Evolutionary conservation across 2,888 invertebrate species (phyloP), one percentile per base, ranked within the genome.

Genomic region (Hypolimnas misippus): DNA sequence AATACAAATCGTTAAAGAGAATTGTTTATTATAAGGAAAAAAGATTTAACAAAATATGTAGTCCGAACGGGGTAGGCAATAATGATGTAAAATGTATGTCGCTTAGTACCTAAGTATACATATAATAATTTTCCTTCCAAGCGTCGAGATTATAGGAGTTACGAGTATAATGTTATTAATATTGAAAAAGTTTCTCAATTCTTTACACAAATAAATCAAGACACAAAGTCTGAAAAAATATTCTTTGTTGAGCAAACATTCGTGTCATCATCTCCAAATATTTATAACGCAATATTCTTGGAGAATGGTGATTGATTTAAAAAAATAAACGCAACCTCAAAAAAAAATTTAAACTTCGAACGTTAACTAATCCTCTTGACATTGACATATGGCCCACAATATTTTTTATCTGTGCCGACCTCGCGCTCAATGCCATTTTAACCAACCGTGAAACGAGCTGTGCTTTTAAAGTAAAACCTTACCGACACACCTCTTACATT

Each of bases 401-500:
- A 67, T 71, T 71, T 66, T 67, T 72, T 74, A 70, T 72, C 72
- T 70, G 69, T 67, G 67, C 21, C 44, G 44, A 68, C 78, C 78
- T 78, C 72, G 72, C 61, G 46, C 58, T 66, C 78, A 77, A 76
- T 76, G 77, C 71, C 76, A 60, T 65, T 68, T 57, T 51, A 62
- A 63, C 65, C 62, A 52, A 62, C 64, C 64, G 66, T 68, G 62
- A 64, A 67, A 63, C 52, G 42, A 52, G 52, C 7, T 49, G 49
- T 16, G 49, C 58, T 53, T 60, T 64, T 57, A 57, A 44, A 14
- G 12, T 44, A 56, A 44, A 46, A 56, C 17, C 52, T 42, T 59
- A 44, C 49, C 16, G 40, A 57, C 63, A 53, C 55, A 31, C 52
- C 29, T 59, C 59, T 63, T 50, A 38, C 57, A 62, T 62, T 62